phyloP scores from a whole-genome alignment of 2,113 vertebrate genomes.

The Caloenas nicobarica region DNA sequence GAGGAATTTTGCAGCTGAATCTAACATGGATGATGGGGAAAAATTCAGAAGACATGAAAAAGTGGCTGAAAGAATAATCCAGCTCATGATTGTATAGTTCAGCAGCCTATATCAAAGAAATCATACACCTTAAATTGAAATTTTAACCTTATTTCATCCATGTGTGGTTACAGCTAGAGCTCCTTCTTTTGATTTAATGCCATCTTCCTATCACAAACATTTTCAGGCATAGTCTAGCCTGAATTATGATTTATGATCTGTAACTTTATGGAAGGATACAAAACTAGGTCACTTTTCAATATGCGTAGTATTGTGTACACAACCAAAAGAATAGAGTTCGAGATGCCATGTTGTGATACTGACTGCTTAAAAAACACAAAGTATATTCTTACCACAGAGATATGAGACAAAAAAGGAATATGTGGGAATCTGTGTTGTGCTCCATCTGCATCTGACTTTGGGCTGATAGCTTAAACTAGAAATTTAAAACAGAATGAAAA shows the following conservation, averaged over 20 bases:
- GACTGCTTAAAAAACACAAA: not conserved
- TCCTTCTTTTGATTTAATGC: not conserved
- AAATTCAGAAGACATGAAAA: not conserved
- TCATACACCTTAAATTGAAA: not conserved
- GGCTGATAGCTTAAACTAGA: not conserved
- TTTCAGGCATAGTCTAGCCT: not conserved
- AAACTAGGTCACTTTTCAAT: not conserved
- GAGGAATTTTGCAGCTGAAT: not conserved
- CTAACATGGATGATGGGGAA: not conserved
- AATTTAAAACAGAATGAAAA: not conserved
- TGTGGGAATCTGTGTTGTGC: not conserved
- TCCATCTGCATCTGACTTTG: not conserved
- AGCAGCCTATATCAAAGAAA: not conserved
- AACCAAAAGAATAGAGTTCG: not conserved
- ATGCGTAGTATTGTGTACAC: not conserved
- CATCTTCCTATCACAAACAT: not conserved
- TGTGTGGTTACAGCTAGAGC: not conserved
- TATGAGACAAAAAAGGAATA: not conserved
- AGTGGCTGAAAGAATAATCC: not conserved
- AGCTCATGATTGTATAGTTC: not conserved
- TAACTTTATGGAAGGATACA: not conserved
- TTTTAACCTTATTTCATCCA: not conserved
- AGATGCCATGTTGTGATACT: not conserved
- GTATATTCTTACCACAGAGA: not conserved
- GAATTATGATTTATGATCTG: conserved; percentile 6